These are phyloP conservation scores for Agonopterix subpropinquella DNA, from an alignment of 2,888 invertebrate genomes.

Conservation along the genomic window DNA sequence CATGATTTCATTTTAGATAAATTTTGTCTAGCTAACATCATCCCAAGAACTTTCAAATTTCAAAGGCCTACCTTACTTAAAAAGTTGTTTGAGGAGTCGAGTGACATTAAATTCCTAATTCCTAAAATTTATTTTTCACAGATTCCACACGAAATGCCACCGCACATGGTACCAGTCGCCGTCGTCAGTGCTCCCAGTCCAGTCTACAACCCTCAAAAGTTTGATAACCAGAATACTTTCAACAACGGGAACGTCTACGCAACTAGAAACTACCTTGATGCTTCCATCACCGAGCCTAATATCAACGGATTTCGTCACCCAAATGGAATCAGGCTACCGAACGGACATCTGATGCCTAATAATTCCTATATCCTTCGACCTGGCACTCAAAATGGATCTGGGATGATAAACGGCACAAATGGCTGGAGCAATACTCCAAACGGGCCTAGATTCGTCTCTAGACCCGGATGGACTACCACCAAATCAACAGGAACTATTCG, in stretches of 20 bases:
- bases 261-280: slow-evolving; percentile 17
- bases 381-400: slow-evolving; percentile 10
- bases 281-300: slow-evolving; percentile 1
- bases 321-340: slow-evolving; percentile 1
- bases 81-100: too few relatives aligned
- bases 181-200: slow-evolving; percentile 8
- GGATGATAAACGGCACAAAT: slow-evolving; percentile 8
- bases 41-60: too few relatives aligned
- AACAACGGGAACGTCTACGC: slow-evolving; percentile 1
- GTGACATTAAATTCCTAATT: too few relatives aligned
- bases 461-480: slow-evolving; percentile 14
- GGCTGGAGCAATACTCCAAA: slow-evolving; percentile 12
- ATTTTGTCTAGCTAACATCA: too few relatives aligned
- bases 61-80: too few relatives aligned
- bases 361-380: slow-evolving; percentile 11
- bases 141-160: too few relatives aligned
- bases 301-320: background rate
- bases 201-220: slow-evolving; percentile 10
- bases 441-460: slow-evolving; percentile 11
- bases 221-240: slow-evolving; percentile 9
- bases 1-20: too few relatives aligned
- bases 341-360: slow-evolving; percentile 3
- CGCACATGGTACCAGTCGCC: slow-evolving; percentile 6
- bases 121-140: too few relatives aligned
- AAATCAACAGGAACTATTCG: slow-evolving; percentile 28